Evolutionary conservation across 2,888 invertebrate genomes (phyloP), one percentile per base, ranked within the genome.

Genomic region (Oligia fasciuncula): DNA sequence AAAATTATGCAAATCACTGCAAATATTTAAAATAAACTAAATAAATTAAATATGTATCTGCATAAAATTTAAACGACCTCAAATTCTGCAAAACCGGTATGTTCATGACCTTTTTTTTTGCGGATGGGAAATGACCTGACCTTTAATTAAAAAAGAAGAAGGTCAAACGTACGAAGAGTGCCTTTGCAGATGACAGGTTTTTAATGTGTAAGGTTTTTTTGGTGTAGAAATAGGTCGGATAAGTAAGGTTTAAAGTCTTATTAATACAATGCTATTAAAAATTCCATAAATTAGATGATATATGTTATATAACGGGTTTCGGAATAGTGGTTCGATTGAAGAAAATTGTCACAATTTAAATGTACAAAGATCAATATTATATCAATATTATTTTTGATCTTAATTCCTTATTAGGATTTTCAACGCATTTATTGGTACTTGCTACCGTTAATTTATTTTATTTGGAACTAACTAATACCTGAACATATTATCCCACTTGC

Each of bases 121-220:
- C 29, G 29, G 29, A 29, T 29, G 29, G 29, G 29, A 29, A 29
- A 29, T 29, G 29, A 70, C 49, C 51, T 71, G 78, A 78, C 69
- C 67, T 85, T 84, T 68, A 68, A 19, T 17, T 35, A 4, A 14
- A 65, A 86, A 76, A 54, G 67, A 69, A 72, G 35, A 75, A 87
- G 83, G 80, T 75, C 76, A 74, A 51, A 43, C 35, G 1, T 65
- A 77, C 73, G 73, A 77, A 19, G 62, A 67, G 65, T 80, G 76
- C 51, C 60, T 77, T 83, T 76, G 13, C 46, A 76, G 73, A 81
- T 73, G 87, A 79, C 84, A 76, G 77, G 81, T 66, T 81, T 81
- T 68, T 51, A 54, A 73, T 57, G 0, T 49, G 1, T 49, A 3
- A 6, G 4, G 8, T 23, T 17, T 40, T 77, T 67, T 65, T 14